Conservation (phyloP, 2,113 vertebrate genomes). For the Petrocephalus microphthalmus region DNA sequence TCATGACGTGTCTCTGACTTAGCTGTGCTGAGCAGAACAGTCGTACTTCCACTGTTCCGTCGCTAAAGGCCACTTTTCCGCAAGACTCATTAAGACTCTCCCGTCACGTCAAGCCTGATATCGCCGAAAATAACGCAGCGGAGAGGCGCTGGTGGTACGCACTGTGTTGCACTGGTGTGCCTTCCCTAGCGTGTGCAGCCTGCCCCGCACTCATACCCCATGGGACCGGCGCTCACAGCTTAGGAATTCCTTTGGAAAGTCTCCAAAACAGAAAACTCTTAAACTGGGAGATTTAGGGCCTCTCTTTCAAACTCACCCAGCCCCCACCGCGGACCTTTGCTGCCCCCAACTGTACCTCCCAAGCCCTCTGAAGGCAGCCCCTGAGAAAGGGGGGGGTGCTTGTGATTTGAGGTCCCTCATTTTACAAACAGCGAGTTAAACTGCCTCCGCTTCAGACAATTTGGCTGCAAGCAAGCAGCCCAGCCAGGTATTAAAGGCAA, state of each 20-base stretch:
- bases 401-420: background rate
- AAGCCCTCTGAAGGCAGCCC: background rate
- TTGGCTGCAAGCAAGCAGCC: background rate
- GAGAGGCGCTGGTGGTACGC: background rate
- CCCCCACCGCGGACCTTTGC: background rate
- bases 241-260: conserved; percentile 42
- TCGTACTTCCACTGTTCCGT: background rate
- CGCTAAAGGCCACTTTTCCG: background rate
- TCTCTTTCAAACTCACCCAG: background rate
- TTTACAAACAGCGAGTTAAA: background rate
- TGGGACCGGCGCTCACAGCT: conserved; percentile 26
- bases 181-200: background rate
- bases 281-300: background rate
- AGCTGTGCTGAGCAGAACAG: background rate
- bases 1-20: background rate
- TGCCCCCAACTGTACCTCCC: background rate
- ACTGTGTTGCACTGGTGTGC: conserved; percentile 25
- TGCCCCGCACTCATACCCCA: conserved; percentile 35
- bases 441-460: background rate
- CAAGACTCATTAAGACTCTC: background rate
- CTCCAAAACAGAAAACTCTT: conserved; percentile 23
- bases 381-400: background rate
- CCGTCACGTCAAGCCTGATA: background rate
- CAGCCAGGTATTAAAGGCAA: background rate
- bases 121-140: background rate